Evolutionary conservation across 2,797 vertebrate species (phyloP).

Genomic region (Chaenodraco wilsoni): DNA sequence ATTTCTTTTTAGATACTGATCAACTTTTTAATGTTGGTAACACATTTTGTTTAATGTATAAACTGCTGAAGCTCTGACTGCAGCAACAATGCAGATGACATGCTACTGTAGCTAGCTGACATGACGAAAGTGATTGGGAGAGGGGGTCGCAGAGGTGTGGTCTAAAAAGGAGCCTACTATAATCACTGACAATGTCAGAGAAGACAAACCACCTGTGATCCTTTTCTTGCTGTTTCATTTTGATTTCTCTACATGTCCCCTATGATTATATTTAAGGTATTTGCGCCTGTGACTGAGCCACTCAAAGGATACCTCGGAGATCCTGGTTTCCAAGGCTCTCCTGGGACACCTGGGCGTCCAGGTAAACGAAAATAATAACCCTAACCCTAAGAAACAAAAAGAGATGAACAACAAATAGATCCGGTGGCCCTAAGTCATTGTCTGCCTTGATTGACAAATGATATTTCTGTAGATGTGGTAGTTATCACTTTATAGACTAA

Average conservation of each 20-base stretch:
- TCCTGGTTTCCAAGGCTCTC: slow-evolving; percentile 58
- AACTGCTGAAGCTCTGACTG: too few relatives aligned
- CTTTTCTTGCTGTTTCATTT: background rate
- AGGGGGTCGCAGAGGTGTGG: too few relatives aligned
- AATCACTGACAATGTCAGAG: too few relatives aligned
- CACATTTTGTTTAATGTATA: too few relatives aligned
- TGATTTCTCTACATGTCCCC: background rate
- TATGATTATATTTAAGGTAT: slow-evolving; percentile 47
- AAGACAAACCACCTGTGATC: too few relatives aligned
- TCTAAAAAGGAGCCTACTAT: too few relatives aligned
- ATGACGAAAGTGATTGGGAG: too few relatives aligned
- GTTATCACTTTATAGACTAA: background rate
- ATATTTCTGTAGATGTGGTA: background rate
- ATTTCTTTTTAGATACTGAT: too few relatives aligned
- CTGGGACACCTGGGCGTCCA: slow-evolving; percentile 51
- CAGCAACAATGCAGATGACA: too few relatives aligned
- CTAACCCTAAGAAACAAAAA: background rate
- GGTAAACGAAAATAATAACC: slow-evolving; percentile 42
- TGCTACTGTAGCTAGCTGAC: too few relatives aligned
- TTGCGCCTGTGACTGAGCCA: background rate
- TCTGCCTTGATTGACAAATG: background rate
- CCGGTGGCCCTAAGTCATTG: background rate
- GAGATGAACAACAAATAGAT: background rate
- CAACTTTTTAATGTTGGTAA: too few relatives aligned
- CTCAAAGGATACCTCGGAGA: slow-evolving; percentile 68